Conservation (phyloP, 2,113 vertebrate species). For the Athene cunicularia region DNA sequence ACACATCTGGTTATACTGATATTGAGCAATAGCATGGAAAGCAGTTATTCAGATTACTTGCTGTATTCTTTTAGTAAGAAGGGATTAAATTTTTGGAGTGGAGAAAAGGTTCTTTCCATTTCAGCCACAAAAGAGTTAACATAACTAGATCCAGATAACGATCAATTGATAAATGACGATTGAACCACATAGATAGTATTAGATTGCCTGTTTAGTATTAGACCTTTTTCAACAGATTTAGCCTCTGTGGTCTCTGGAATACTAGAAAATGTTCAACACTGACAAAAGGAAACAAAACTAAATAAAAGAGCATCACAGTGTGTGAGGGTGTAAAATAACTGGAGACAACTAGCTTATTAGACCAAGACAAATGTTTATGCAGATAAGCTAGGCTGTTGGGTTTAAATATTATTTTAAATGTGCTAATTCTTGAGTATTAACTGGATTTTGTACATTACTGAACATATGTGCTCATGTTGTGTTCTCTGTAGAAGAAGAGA, state of each 20-base stretch:
- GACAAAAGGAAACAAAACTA: constrained; percentile 63
- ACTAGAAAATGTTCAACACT: constrained; percentile 54
- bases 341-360: background rate
- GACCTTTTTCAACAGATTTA: constrained; percentile 72
- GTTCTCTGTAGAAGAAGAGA: background rate
- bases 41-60: constrained; percentile 14
- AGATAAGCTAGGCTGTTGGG: background rate
- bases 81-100: background rate
- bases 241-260: constrained; percentile 62
- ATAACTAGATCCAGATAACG: constrained; percentile 72
- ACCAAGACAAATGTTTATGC: background rate
- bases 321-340: constrained; percentile 37
- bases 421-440: background rate
- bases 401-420: background rate
- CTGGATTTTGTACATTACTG: background rate
- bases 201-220: constrained; percentile 75
- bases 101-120: constrained; percentile 22
- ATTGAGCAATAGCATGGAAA: constrained; percentile 8
- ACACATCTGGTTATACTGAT: constrained; percentile 11
- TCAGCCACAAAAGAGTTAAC: constrained; percentile 78
- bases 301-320: constrained; percentile 33
- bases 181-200: constrained; percentile 75
- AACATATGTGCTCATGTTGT: background rate
- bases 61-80: constrained; percentile 31
- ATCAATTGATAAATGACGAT: constrained; percentile 82